phyloP scores from a whole-genome alignment of 2,797 vertebrate species.

The Thamnophis elegans region DNA sequence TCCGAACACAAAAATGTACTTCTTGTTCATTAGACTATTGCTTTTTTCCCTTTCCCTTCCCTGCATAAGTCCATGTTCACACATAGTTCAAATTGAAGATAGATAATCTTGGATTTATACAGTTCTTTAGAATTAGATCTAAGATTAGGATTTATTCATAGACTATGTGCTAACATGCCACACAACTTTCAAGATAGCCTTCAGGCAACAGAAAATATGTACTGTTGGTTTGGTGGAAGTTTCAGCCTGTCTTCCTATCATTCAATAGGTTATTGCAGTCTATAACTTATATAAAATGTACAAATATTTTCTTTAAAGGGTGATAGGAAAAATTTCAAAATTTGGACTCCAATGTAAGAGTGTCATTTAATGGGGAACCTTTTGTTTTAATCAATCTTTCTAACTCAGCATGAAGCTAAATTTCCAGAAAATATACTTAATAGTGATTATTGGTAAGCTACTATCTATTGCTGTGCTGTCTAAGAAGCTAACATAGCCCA shows the following conservation, averaged over 20 bases:
- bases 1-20: not conserved
- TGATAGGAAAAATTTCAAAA: not conserved
- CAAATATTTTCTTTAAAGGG: not conserved
- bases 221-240: not conserved
- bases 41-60: not conserved
- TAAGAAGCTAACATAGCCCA: not conserved
- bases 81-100: not conserved
- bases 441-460: not conserved
- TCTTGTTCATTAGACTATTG: not conserved
- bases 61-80: not conserved
- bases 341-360: not conserved
- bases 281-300: not conserved
- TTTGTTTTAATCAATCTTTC: not conserved
- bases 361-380: not conserved
- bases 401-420: not conserved
- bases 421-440: not conserved
- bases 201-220: not conserved
- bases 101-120: not conserved
- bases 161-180: not conserved
- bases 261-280: not conserved
- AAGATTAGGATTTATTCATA: not conserved
- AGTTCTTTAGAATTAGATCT: not conserved
- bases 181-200: not conserved
- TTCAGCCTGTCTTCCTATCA: not conserved
- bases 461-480: not conserved